A percentile compares a stretch with the other conserved stretches of the same genome.
Evolutionary conservation across 2,797 vertebrate species (phyloP).

Genomic region (Xenopus petersii): DNA sequence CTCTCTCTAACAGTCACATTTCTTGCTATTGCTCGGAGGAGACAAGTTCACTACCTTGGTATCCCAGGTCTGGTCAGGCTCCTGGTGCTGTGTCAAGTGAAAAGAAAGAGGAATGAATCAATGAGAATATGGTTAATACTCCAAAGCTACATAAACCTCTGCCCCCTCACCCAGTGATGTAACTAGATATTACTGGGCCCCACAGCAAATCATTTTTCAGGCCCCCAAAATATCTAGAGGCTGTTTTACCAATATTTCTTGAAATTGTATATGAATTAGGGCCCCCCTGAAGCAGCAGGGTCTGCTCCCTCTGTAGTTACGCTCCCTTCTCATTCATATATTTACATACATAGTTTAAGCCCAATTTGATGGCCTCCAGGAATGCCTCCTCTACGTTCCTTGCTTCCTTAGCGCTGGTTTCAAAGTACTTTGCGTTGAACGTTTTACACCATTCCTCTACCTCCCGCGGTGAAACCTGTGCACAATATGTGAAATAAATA

Average conservation of each 20-base stretch:
- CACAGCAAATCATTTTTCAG: no score
- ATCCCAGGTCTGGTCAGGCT: not conserved
- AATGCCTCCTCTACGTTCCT: constrained; percentile 43
- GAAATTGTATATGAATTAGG: no score
- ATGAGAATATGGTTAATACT: no score
- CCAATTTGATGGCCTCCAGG: constrained; percentile 12
- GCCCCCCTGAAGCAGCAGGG: no score
- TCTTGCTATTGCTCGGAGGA: not conserved
- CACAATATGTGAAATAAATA: no score
- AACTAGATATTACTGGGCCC: no score
- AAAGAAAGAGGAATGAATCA: no score
- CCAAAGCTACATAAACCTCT: no score
- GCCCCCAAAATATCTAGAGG: no score
- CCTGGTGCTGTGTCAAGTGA: constrained; percentile 20
- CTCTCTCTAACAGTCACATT: constrained; percentile 27
- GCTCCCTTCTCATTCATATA: not conserved
- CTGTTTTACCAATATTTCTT: no score
- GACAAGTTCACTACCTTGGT: constrained; percentile 2
- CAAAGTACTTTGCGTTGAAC: constrained; percentile 36
- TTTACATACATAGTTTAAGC: constrained; percentile 18
- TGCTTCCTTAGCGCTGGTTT: constrained; percentile 42
- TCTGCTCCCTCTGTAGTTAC: no score
- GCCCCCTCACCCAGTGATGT: no score
- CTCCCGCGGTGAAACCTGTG: constrained; percentile 17
- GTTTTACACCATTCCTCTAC: constrained; percentile 43